phyloP scores from a whole-genome alignment of 2,888 invertebrate genomes.

The Amiota communis region DNA sequence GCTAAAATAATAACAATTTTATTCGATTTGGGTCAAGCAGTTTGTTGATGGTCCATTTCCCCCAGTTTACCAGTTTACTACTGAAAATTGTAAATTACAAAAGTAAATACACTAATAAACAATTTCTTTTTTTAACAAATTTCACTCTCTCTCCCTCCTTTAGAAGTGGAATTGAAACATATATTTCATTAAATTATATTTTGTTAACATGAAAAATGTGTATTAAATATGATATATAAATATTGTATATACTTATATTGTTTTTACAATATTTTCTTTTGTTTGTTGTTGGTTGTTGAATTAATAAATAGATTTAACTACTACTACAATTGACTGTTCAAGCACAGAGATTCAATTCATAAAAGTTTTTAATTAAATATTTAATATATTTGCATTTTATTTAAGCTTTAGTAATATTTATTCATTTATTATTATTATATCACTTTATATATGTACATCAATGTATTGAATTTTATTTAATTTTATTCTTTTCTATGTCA shows the following conservation, averaged over 20 bases:
- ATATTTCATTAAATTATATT: neutral
- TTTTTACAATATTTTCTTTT: neutral
- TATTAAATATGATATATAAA: neutral
- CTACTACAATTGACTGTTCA: too few relatives aligned
- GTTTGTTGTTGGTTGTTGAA: neutral
- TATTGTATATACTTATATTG: neutral
- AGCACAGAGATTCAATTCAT: neutral
- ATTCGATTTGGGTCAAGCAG: slow-evolving; percentile 1
- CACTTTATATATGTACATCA: neutral
- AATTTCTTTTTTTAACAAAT: neutral
- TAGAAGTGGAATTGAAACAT: too few relatives aligned
- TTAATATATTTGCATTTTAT: slow-evolving; percentile 57
- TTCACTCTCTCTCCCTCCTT: too few relatives aligned
- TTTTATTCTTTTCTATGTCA: neutral
- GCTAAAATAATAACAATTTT: neutral
- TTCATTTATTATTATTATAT: neutral
- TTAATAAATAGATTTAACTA: too few relatives aligned
- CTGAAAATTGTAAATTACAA: slow-evolving; percentile 5
- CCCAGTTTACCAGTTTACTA: too few relatives aligned
- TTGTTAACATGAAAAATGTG: neutral
- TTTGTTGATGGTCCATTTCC: too few relatives aligned
- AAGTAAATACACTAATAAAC: slow-evolving; percentile 6
- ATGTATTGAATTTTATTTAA: too few relatives aligned
- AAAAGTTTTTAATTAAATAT: slow-evolving; percentile 51
- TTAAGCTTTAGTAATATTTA: slow-evolving; percentile 28